phyloP scores from a whole-genome alignment of 1,140 invertebrate genomes.

The Pentalonia nigronervosa region DNA sequence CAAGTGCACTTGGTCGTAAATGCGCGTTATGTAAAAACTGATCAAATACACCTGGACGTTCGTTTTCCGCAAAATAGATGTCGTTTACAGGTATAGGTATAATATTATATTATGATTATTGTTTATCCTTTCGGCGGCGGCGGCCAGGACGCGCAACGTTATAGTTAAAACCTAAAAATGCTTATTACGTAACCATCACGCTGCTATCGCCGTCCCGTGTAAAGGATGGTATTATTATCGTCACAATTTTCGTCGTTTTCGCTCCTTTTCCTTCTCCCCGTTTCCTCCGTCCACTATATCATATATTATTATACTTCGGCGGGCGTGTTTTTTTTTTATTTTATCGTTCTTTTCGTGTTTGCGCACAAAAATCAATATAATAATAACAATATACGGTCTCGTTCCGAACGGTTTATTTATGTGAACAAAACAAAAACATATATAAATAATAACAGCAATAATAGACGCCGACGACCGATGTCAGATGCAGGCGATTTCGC shows the following conservation, averaged over 20 bases:
- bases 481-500: neutral
- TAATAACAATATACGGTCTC: neutral
- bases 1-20: too few species aligned
- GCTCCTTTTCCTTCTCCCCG: neutral
- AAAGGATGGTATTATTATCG: neutral
- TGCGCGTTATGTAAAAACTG: too few species aligned
- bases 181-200: neutral
- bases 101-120: too few species aligned
- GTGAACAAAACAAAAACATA: neutral
- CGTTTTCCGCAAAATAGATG: neutral
- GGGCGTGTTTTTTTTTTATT: neutral
- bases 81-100: neutral
- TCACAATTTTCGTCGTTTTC: neutral
- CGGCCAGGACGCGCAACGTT: neutral
- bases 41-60: neutral
- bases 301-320: too few species aligned
- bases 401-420: neutral
- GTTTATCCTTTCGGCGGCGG: neutral
- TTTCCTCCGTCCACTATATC: neutral
- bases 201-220: neutral
- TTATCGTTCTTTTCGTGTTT: neutral
- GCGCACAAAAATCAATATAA: neutral
- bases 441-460: constrained; percentile 1
- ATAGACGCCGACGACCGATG: neutral
- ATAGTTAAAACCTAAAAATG: neutral